Base-by-base conservation (phyloP, 2,797 vertebrate species). In the Craterocephalus amniculus region DNA sequence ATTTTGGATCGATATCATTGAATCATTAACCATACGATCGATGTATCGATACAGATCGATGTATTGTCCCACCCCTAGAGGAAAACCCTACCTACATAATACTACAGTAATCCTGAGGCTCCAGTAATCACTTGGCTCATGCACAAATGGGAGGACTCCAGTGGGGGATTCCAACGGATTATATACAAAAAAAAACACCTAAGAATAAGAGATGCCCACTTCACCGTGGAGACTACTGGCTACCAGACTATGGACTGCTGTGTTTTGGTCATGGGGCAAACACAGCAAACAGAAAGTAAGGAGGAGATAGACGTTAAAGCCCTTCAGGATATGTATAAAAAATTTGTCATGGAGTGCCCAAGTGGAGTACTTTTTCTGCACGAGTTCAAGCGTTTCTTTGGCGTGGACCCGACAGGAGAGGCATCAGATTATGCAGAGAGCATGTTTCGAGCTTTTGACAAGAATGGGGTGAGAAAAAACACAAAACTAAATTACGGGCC, bases 361-460 rank as follows among this genome's bases (percentile, higher is more conserved):
- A 95, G 94, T 13, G 93, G 92, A 60, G 72, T 88, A 0, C 86
- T 95, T 36, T 93, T 92, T 52, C 75, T 94, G 29, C 93, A 94
- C 0, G 93, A 94, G 84, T 95, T 94, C 73, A 95, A 95, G 69
- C 88, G 85, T 12, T 95, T 95, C 81, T 95, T 95, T 29, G 91
- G 91, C 0, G 87, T 95, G 9, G 79, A 92, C 13, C 71, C 88
- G 0, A 89, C 89, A 2, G 92, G 91, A 8, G 93, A 95, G 72
- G 92, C 90, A 0, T 90, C 93, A 0, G 93, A 95, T 1, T 95
- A 93, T 27, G 91, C 91, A 0, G 93, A 95, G 67, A 90, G 70
- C 62, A 92, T 94, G 91, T 95, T 95, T 70, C 86, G 91, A 55
- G 93, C 89, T 1, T 94, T 94, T 78, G 94, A 95, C 84, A 94